A percentile compares a stretch with the other conserved stretches of the same genome.
phyloP scores from a whole-genome alignment of 2,797 vertebrate genomes.

The Antrozous pallidus region DNA sequence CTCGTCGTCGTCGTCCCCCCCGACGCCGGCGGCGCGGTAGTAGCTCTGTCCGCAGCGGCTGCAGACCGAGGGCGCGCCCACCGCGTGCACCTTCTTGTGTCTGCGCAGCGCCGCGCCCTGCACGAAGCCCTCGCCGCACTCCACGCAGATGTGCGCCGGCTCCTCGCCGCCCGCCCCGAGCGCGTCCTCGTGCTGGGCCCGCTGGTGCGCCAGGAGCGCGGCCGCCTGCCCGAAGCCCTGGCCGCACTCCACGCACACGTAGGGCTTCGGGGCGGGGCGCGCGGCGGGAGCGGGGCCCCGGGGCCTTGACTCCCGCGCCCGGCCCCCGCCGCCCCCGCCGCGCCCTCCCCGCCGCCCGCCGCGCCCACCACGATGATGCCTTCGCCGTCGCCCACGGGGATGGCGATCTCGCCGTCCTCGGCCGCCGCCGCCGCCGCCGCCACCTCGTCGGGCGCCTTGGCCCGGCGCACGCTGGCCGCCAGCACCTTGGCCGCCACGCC shows the following conservation, averaged over 20 bases:
- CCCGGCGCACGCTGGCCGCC: constrained; percentile 67
- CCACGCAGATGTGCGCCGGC: constrained; percentile 76
- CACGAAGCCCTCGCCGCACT: constrained; percentile 75
- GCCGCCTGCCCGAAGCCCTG: constrained; percentile 66
- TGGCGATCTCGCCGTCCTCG: constrained; percentile 67
- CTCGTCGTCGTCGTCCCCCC: neutral
- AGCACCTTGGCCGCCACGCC: constrained; percentile 68
- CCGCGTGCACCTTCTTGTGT: constrained; percentile 71
- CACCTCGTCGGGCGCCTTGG: constrained; percentile 63
- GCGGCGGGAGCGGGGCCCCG: constrained; percentile 32
- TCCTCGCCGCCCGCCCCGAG: constrained; percentile 56
- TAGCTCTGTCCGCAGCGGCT: constrained; percentile 70
- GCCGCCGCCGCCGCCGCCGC: constrained; percentile 52
- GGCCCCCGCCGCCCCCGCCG: neutral
- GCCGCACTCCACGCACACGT: constrained; percentile 72
- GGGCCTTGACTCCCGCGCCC: neutral
- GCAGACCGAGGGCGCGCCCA: constrained; percentile 69
- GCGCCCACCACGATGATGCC: constrained; percentile 72
- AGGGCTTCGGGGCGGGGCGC: constrained; percentile 65
- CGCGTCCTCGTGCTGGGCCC: constrained; percentile 68
- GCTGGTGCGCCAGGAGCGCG: constrained; percentile 69
- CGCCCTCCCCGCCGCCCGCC: constrained; percentile 3
- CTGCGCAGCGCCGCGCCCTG: constrained; percentile 72
- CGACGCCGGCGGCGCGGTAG: constrained; percentile 34
- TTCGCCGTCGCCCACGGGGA: constrained; percentile 71